Conservation (phyloP, 2,797 vertebrate genomes). For the Cephalopachus bancanus region DNA sequence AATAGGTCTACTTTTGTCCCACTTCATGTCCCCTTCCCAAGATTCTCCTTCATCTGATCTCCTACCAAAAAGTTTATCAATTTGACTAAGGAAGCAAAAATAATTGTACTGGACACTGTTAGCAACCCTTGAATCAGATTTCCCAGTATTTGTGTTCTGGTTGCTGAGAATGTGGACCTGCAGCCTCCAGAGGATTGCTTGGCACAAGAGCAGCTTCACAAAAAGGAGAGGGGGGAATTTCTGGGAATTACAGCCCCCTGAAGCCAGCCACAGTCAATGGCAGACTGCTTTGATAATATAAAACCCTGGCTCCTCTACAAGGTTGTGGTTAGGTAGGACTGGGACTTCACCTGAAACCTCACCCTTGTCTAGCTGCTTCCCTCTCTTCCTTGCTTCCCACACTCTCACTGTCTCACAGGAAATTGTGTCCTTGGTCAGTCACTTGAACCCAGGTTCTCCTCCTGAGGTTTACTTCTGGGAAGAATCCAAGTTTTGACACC, state of each 20-base stretch:
- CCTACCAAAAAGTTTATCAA: neutral
- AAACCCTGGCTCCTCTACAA: neutral
- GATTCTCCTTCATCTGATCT: neutral
- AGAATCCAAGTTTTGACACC: neutral
- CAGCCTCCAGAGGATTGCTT: neutral
- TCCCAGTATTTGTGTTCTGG: neutral
- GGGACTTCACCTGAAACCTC: neutral
- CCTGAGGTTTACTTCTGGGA: neutral
- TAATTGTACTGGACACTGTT: neutral
- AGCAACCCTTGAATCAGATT: neutral
- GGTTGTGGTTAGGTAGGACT: accelerated
- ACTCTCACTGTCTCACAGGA: neutral
- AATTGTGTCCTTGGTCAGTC: neutral
- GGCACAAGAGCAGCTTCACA: neutral
- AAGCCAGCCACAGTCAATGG: too few relatives aligned
- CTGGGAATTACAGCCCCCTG: neutral
- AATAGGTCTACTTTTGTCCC: neutral
- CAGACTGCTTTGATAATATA: neutral
- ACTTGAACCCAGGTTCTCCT: neutral
- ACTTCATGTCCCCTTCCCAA: too few relatives aligned
- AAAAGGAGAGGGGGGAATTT: neutral
- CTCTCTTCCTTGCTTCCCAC: neutral
- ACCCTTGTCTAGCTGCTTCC: too few relatives aligned
- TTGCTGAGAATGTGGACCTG: neutral
- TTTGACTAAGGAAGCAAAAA: neutral